Conservation (phyloP, 1,140 invertebrate genomes). For the Drosophila triauraria region DNA sequence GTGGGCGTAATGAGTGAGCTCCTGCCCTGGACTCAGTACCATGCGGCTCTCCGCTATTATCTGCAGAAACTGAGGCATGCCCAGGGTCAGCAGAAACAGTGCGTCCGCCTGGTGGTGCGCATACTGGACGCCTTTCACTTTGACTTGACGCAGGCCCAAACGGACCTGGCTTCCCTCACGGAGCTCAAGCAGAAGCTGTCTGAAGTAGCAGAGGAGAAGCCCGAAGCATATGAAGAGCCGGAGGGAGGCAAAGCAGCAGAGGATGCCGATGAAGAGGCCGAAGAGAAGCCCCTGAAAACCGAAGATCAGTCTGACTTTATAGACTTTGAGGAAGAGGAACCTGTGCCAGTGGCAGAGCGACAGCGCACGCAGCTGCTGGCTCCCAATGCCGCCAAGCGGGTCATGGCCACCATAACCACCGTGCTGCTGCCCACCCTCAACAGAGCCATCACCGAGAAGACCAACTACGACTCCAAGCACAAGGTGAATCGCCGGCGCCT, state of each 20-base stretch:
- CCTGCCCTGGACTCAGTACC: constrained; percentile 95
- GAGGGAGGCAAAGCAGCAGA: constrained; percentile 63
- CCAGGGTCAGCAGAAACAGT: constrained; percentile 92
- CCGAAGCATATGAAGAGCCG: too few species aligned
- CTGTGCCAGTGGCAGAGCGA: constrained; percentile 60
- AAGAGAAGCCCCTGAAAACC: constrained; percentile 40
- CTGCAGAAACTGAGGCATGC: constrained; percentile 90
- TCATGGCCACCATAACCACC: constrained; percentile 89
- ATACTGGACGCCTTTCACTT: constrained; percentile 97
- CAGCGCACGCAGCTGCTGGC: constrained; percentile 85
- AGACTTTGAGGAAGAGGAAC: constrained; percentile 47
- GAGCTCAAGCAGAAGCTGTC: constrained; percentile 44
- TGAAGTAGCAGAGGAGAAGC: constrained; percentile 33
- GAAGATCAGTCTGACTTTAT: constrained; percentile 56
- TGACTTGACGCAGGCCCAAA: constrained; percentile 90
- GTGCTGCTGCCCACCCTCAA: constrained; percentile 86
- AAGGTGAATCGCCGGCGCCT: constrained; percentile 91
- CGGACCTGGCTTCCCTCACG: constrained; percentile 42
- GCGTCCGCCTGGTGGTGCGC: constrained; percentile 91
- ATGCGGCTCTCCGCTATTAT: constrained; percentile 92
- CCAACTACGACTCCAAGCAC: constrained; percentile 91
- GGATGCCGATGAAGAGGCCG: constrained; percentile 53
- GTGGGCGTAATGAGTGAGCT: constrained; percentile 91
- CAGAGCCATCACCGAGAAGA: constrained; percentile 89
- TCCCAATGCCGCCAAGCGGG: constrained; percentile 89